phyloP scores from a whole-genome alignment of 2,113 vertebrate genomes.

The Cebidichthys violaceus region DNA sequence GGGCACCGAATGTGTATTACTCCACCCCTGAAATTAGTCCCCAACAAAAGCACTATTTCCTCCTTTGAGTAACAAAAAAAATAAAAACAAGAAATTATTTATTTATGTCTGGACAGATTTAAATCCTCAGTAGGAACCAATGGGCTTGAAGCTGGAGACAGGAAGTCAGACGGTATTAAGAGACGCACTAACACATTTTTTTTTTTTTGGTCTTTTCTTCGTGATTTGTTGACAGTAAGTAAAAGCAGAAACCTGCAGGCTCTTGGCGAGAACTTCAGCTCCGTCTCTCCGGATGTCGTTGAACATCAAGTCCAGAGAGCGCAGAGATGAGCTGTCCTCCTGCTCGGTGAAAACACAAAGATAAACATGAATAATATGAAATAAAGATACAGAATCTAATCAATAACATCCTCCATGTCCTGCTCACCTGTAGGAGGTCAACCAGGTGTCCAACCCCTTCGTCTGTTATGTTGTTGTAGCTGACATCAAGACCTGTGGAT shows the following conservation, averaged over 20 bases:
- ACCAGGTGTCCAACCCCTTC: conserved; percentile 82
- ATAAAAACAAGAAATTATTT: too few species aligned
- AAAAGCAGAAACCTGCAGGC: conserved; percentile 74
- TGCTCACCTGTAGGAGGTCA: conserved; percentile 43
- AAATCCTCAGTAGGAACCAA: not conserved
- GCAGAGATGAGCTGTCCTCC: conserved; percentile 81
- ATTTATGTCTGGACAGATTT: not conserved
- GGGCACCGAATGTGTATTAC: too few species aligned
- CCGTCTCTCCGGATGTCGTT: conserved; percentile 88
- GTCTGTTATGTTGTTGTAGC: conserved; percentile 87
- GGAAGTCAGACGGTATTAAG: not conserved
- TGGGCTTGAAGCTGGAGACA: not conserved
- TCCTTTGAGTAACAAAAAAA: too few species aligned
- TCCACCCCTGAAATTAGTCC: too few species aligned
- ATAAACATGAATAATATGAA: not conserved
- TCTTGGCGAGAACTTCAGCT: conserved; percentile 86
- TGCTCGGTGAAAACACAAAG: conserved; percentile 30
- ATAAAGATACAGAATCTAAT: not conserved
- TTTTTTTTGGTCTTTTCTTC: not conserved
- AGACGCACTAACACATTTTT: not conserved
- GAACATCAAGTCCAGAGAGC: conserved; percentile 89
- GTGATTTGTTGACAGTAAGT: not conserved
- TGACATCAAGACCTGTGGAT: conserved; percentile 87
- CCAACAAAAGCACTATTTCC: too few species aligned
- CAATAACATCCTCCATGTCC: not conserved